Evolutionary conservation across 2,113 vertebrate species (phyloP).

Genomic region (Oriolus oriolus): DNA sequence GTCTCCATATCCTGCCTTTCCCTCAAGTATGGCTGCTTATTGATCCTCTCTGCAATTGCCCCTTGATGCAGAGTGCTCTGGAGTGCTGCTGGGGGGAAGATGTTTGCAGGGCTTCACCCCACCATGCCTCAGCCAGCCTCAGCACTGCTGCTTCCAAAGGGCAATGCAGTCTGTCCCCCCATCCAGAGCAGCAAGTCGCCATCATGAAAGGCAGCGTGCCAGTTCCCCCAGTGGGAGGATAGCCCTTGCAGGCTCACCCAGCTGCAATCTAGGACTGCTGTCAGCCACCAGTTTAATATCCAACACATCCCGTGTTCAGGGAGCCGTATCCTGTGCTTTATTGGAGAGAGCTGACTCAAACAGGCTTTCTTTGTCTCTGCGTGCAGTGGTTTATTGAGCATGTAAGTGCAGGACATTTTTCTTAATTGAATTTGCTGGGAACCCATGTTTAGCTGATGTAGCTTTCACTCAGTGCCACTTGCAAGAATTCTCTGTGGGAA

Average conservation of each 20-base stretch:
- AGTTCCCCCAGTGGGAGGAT: rapidly evolving
- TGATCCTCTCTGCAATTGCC: not conserved
- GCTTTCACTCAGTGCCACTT: not conserved
- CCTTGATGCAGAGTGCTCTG: not conserved
- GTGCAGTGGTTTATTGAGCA: not conserved
- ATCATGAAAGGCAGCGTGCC: rapidly evolving
- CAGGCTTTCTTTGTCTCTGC: not conserved
- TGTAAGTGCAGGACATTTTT: not conserved
- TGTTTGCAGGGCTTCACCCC: not conserved
- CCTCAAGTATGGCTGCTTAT: not conserved
- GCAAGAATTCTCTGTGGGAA: not conserved
- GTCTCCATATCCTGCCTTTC: not conserved
- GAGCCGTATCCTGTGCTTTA: not conserved
- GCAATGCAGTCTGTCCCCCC: not conserved
- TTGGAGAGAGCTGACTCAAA: not conserved
- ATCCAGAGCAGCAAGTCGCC: not conserved
- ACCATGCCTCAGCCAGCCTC: not conserved
- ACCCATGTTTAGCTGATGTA: not conserved
- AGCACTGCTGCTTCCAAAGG: not conserved
- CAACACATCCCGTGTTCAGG: not conserved
- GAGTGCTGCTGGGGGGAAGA: rapidly evolving
- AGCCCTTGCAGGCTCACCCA: not conserved
- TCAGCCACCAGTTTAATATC: not conserved
- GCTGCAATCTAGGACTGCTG: not conserved
- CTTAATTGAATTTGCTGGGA: not conserved